Conservation (phyloP, 2,888 invertebrate species). For the Entomobrya proxima region DNA sequence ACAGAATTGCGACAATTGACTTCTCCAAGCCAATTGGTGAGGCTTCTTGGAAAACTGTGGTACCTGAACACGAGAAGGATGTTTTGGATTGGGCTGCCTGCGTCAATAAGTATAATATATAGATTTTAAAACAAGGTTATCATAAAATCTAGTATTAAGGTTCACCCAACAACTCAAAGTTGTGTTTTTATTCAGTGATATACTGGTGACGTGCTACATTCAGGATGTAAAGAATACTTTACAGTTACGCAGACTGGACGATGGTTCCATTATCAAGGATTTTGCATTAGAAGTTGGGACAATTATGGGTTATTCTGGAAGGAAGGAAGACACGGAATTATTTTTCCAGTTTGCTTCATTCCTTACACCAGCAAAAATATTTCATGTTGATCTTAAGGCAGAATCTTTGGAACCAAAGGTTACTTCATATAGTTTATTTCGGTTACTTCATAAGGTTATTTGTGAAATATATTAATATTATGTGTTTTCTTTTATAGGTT, state of each 20-base stretch:
- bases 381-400: constrained; percentile 86
- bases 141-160: not conserved
- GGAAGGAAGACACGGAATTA: constrained; percentile 90
- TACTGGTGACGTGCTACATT: constrained; percentile 91
- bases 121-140: not conserved
- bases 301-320: constrained; percentile 89
- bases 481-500: constrained; percentile 79
- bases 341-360: constrained; percentile 97
- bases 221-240: constrained; percentile 96
- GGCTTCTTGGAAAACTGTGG: constrained; percentile 89
- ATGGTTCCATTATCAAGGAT: constrained; percentile 84
- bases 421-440: constrained; percentile 74
- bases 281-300: constrained; percentile 93
- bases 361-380: constrained; percentile 91
- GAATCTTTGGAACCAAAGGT: constrained; percentile 81
- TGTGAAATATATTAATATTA: not conserved
- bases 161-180: not conserved
- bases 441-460: constrained; percentile 77
- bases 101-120: constrained; percentile 81
- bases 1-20: constrained; percentile 90
- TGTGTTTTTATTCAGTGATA: constrained; percentile 79
- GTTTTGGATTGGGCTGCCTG: constrained; percentile 93
- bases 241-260: constrained; percentile 86
- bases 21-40: constrained; percentile 83
- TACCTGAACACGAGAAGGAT: constrained; percentile 89